Base-by-base conservation (phyloP, 92 coral and sea anemone genomes). In the Parazoanthus darwini region DNA sequence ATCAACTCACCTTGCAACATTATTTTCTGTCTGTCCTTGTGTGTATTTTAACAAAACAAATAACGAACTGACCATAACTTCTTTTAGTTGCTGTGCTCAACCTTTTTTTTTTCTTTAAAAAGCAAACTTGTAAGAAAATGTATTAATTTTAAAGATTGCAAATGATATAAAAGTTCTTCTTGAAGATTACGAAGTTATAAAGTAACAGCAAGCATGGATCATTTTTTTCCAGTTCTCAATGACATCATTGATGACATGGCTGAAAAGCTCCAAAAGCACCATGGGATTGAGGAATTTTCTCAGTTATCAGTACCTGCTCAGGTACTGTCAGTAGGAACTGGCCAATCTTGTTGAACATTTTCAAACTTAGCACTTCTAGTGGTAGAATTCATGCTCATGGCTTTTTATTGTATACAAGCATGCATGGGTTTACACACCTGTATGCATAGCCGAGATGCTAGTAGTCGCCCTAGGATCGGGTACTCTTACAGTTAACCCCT, bases 211-310 rank as follows among this genome's bases (percentile, higher is more conserved):
- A 59, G 48, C 42, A 23, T 56, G 29, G 58, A 8, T 51, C 58
- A 51, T 2, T 51, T 14, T 72, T 1, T 88, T 89, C 29, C 67
- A 97, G 99, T 97, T 59, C 94, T 97, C 11, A 94, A 94, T 91
- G 98, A 97, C 39, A 82, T 94, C 75, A 94, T 97, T 82, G 99
- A 93, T 90, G 93, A 93, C 65, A 95, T 95, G 96, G 95, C 94
- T 44, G 96, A 93, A 85, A 94, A 90, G 74, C 90, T 95, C 9
- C 93, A 91, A 46, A 81, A 79, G 72, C 86, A 91, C 70, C 90
- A 92, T 77, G 91, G 90, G 6, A 91, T 95, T 82, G 95, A 95
- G 58, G 96, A 94, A 78, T 95, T 91, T 88, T 86, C 95, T 20
- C 89, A 80, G 82, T 66, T 90, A 39, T 68, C 92, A 23, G 26